These are phyloP conservation scores for Campoplex nolae DNA, from an alignment of 2,888 invertebrate species.

Conservation along the genomic window DNA sequence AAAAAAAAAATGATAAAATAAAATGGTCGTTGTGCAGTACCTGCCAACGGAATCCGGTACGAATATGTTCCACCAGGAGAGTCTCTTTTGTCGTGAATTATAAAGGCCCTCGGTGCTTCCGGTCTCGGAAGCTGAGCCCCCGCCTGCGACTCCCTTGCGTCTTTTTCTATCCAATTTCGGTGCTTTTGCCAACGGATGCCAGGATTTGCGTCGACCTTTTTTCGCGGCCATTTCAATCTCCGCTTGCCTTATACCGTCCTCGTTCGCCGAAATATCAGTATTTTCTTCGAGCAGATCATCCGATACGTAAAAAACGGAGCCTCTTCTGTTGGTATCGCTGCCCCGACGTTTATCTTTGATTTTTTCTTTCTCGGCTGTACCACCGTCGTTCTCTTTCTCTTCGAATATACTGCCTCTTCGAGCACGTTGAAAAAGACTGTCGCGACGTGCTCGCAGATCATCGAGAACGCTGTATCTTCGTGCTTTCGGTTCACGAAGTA, in stretches of 20 bases:
- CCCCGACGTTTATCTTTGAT: constrained; percentile 77
- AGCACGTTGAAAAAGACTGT: constrained; percentile 80
- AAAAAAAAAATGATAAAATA: neutral
- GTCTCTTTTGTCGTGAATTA: constrained; percentile 88
- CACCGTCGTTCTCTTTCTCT: constrained; percentile 73
- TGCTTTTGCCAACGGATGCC: constrained; percentile 85
- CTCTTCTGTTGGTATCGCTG: constrained; percentile 74
- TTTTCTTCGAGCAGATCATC: constrained; percentile 80
- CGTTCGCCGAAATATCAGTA: constrained; percentile 72
- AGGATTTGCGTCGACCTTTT: constrained; percentile 88
- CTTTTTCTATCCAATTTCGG: constrained; percentile 83
- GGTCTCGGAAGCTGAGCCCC: constrained; percentile 85
- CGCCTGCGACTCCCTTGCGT: constrained; percentile 85
- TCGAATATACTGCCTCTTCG: constrained; percentile 78
- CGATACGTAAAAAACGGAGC: constrained; percentile 82
- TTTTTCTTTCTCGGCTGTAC: constrained; percentile 72
- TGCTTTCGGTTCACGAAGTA: constrained; percentile 76
- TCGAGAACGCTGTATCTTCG: constrained; percentile 83
- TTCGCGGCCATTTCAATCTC: constrained; percentile 80
- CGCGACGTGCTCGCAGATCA: constrained; percentile 80
- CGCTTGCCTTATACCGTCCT: constrained; percentile 57
- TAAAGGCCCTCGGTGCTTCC: constrained; percentile 84
- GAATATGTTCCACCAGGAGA: constrained; percentile 96
- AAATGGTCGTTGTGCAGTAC: constrained; percentile 70
- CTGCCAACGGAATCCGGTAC: constrained; percentile 87